Conservation (phyloP, 1,140 invertebrate genomes). For the fruit fly (Drosophila melanogaster) region Release_6_plus_ISO1_MT NT_033779.5:2861501-2862000, state of each 20-base stretch:
- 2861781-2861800: conserved; percentile 51
- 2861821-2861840: no score
- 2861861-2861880: conserved; percentile 5
- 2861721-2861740: background rate
- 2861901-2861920: background rate
- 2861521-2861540: background rate
- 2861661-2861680: conserved; percentile 66
- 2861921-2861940: no score
- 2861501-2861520: background rate
- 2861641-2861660: conserved; percentile 16
- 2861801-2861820: conserved; percentile 50
- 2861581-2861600: conserved; percentile 54
- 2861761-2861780: conserved; percentile 67
- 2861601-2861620: conserved; percentile 37
- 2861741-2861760: conserved; percentile 22
- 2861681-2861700: conserved; percentile 26
- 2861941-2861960: no score
- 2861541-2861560: conserved; percentile 2
- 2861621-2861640: conserved; percentile 35
- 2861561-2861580: conserved; percentile 1
- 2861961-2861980: background rate
- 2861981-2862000: background rate
- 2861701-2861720: background rate
- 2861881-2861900: conserved; percentile 11
- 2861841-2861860: background rate